Base-by-base conservation (phyloP, 2,113 vertebrate species). In the Eira barbara region DNA sequence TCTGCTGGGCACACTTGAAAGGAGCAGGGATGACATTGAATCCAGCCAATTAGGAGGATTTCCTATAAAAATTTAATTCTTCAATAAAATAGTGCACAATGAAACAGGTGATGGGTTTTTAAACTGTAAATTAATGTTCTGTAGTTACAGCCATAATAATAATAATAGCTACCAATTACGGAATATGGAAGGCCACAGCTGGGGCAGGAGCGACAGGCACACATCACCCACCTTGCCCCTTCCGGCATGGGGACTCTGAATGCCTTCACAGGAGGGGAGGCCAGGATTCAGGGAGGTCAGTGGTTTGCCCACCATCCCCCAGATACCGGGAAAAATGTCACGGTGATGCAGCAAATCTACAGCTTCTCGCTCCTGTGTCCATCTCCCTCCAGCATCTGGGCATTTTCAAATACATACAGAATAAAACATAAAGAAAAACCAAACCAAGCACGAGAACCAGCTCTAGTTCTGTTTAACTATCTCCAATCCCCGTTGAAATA, bases 111-210 rank as follows among this genome's bases (percentile, higher is more conserved):
- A 98, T 81, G 95, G 80, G 73, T 94, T 96, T 97, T 98, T 85
- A 98, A 98, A 94, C 95, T 92, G 36, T 85, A 96, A 94, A 96
- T 97, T 96, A 98, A 98, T 94, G 97, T 95, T 96, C 95, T 97
- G 90, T 96, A 91, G 94, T 97, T 95, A 96, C 10, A 90, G 80
- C 74, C 90, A 80, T 95, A 83, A 91, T 97, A 94, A 96, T 89
- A 96, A 96, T 97, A 92, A 97, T 55, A 76, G 90, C 94, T 61
- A 47, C 92, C 96, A 94, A 96, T 97, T 95, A 97, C 4, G 0
- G 87, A 59, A 59, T 57, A 11, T 0, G 7, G 61, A 81, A 81
- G 93, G 80, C 42, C 29, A 6, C 39, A 29, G 71, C 90, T 4
- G 18, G 80, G 90, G 92, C 90, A 90, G 80, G 69, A 63, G 55